phyloP scores from a whole-genome alignment of 2,797 vertebrate genomes.

The Tokudaia muenninki region DNA sequence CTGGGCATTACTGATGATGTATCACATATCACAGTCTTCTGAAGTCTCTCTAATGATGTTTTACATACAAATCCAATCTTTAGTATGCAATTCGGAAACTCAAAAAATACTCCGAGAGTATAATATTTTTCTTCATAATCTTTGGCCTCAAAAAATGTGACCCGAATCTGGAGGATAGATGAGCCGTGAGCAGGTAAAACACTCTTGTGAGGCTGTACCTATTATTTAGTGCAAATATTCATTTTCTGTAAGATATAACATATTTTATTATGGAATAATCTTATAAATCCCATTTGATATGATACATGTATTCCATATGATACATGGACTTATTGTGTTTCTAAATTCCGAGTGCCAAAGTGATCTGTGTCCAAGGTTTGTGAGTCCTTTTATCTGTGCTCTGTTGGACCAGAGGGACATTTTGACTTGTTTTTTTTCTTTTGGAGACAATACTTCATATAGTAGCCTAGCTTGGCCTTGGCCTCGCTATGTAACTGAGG shows the following conservation, averaged over 20 bases:
- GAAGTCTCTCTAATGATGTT: background rate
- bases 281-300: slow-evolving; percentile 7
- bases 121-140: background rate
- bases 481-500: background rate
- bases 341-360: slow-evolving; percentile 45
- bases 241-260: slow-evolving; percentile 49
- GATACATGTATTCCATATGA: background rate
- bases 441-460: background rate
- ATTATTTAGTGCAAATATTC: slow-evolving; percentile 13
- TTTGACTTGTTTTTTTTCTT: background rate
- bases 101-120: background rate
- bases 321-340: background rate
- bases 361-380: background rate
- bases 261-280: background rate
- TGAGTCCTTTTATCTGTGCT: background rate
- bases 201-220: slow-evolving; percentile 6
- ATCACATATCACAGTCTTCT: background rate
- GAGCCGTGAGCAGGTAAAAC: background rate
- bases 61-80: background rate
- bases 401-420: background rate
- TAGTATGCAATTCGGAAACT: slow-evolving; percentile 30
- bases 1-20: background rate
- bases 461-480: background rate
- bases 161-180: background rate
- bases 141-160: slow-evolving; percentile 7